Evolutionary conservation across 1,140 invertebrate species (phyloP).

Genomic region (Globodera rostochiensis): DNA sequence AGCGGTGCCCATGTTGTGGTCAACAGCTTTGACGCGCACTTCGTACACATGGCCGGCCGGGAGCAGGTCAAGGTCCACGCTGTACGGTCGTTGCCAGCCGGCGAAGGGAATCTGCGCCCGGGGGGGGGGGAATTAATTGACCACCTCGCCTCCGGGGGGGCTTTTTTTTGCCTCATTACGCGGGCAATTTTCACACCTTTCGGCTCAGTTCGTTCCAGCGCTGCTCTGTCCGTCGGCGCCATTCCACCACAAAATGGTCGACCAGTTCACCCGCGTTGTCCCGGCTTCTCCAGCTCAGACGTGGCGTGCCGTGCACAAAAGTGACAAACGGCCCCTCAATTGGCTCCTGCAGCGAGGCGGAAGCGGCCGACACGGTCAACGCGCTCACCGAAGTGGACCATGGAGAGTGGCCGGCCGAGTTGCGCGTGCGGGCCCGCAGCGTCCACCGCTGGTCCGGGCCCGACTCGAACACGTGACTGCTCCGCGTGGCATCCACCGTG

Average conservation of each 20-base stretch:
- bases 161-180: no score
- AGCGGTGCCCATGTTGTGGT: slow-evolving; percentile 53
- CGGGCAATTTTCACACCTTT: slow-evolving; percentile 20
- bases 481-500: slow-evolving; percentile 51
- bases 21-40: slow-evolving; percentile 61
- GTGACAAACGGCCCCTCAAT: slow-evolving; percentile 59
- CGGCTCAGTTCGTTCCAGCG: slow-evolving; percentile 52
- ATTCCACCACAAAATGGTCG: slow-evolving; percentile 57
- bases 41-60: slow-evolving; percentile 60
- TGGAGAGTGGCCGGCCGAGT: slow-evolving; percentile 58
- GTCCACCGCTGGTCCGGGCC: slow-evolving; percentile 57
- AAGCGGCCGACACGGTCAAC: slow-evolving; percentile 39
- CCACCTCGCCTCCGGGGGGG: not conserved
- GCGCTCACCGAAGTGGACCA: slow-evolving; percentile 59
- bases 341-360: slow-evolving; percentile 51
- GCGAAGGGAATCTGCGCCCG: slow-evolving; percentile 48
- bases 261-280: slow-evolving; percentile 49
- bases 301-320: slow-evolving; percentile 44
- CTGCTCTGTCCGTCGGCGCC: slow-evolving; percentile 48
- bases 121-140: slow-evolving; percentile 20
- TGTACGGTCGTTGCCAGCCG: slow-evolving; percentile 63
- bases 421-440: slow-evolving; percentile 53
- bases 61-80: slow-evolving; percentile 57
- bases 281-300: slow-evolving; percentile 45
- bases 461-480: slow-evolving; percentile 59